phyloP scores from a whole-genome alignment of 2,113 vertebrate species.

The Steatornis caripensis region DNA sequence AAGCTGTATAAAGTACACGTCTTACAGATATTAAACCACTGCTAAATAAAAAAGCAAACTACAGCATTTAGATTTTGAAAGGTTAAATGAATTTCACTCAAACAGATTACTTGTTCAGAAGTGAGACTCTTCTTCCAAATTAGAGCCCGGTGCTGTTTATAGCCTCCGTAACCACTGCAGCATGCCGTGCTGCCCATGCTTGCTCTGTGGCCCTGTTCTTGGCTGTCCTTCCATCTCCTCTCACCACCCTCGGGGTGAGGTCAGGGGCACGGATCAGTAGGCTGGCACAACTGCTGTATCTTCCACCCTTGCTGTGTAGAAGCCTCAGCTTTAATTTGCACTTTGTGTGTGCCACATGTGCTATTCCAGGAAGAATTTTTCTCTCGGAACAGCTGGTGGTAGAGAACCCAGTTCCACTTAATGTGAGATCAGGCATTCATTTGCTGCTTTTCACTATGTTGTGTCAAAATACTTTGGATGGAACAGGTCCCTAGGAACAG shows the following conservation, averaged over 20 bases:
- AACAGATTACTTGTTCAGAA: not conserved
- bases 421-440: not conserved
- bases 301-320: not conserved
- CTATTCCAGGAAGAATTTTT: not conserved
- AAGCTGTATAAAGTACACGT: rapidly evolving
- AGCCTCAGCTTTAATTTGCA: not conserved
- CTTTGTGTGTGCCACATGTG: not conserved
- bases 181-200: not conserved
- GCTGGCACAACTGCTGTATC: not conserved
- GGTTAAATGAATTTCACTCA: not conserved
- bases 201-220: not conserved
- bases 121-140: rapidly evolving
- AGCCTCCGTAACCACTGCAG: not conserved
- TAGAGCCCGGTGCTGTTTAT: not conserved
- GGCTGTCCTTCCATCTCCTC: not conserved
- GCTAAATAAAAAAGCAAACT: not conserved
- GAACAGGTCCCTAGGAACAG: not conserved
- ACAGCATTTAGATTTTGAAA: not conserved
- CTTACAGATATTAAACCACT: not conserved
- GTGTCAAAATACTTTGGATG: not conserved
- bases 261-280: not conserved
- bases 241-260: not conserved
- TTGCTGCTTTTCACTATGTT: not conserved
- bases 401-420: not conserved
- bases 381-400: not conserved